Percentiles rank a stretch among this genome's conserved stretches.
phyloP scores from a whole-genome alignment of 1,140 invertebrate species.

The Drosophila yakuba region DNA sequence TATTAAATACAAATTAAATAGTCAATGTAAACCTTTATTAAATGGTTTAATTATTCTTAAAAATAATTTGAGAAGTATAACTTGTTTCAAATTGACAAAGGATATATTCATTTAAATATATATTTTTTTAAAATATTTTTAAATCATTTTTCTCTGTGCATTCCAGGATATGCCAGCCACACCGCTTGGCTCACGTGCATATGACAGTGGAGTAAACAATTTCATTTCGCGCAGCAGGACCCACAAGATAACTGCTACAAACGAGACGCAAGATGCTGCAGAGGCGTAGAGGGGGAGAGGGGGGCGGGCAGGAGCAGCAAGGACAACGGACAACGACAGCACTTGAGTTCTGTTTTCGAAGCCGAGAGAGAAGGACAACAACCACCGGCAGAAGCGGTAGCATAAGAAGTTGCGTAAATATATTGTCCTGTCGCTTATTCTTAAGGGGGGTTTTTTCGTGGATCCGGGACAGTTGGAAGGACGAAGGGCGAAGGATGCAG shows the following conservation, averaged over 20 bases:
- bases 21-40: too few species aligned
- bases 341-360: conserved; percentile 66
- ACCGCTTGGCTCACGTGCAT: conserved; percentile 70
- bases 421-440: conserved; percentile 76
- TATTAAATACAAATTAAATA: not conserved
- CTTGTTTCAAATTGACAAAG: too few species aligned
- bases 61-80: too few species aligned
- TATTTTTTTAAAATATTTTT: not conserved
- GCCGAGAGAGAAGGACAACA: conserved; percentile 50
- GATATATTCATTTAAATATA: not conserved
- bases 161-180: conserved; percentile 29
- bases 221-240: conserved; percentile 79
- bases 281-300: conserved; percentile 23
- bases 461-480: conserved; percentile 29
- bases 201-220: conserved; percentile 83
- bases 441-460: conserved; percentile 10
- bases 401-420: conserved; percentile 82
- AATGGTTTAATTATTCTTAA: too few species aligned
- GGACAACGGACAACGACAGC: conserved; percentile 57
- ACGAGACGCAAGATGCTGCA: conserved; percentile 78
- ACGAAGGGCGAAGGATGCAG: conserved; percentile 7
- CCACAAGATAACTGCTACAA: conserved; percentile 79
- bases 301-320: conserved; percentile 10
- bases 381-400: conserved; percentile 58
- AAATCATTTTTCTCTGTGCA: not conserved